Evolutionary conservation across 2,113 vertebrate species (phyloP).

Genomic region (Gulo gulo): DNA sequence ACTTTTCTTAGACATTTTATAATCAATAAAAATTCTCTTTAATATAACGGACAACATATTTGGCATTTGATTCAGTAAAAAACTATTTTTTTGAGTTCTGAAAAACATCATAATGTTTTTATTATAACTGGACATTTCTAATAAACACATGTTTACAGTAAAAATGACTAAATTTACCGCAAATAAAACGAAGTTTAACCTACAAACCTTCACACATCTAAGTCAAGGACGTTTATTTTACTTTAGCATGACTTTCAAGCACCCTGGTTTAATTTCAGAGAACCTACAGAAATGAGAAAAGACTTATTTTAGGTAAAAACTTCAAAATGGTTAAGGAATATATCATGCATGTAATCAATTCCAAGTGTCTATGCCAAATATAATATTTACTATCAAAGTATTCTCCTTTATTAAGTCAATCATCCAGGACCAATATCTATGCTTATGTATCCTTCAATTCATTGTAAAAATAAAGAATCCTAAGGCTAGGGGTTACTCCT

Average conservation of each 20-base stretch:
- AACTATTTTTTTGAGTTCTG: constrained; percentile 55
- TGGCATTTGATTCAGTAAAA: constrained; percentile 61
- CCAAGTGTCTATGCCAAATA: constrained; percentile 1
- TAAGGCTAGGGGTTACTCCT: neutral
- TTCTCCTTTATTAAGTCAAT: constrained; percentile 4
- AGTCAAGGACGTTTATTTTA: constrained; percentile 76
- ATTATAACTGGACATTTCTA: constrained; percentile 65
- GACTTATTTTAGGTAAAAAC: constrained; percentile 65
- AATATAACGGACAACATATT: constrained; percentile 57
- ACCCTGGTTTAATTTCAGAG: constrained; percentile 91
- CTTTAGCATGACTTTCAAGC: constrained; percentile 90
- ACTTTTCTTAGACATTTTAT: constrained; percentile 42
- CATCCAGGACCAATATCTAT: neutral
- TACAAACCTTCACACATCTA: constrained; percentile 62
- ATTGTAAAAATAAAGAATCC: neutral
- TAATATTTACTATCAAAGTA: neutral
- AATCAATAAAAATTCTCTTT: constrained; percentile 55
- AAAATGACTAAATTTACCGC: constrained; percentile 65
- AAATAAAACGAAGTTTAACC: constrained; percentile 58
- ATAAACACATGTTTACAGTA: constrained; percentile 68
- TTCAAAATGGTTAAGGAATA: neutral
- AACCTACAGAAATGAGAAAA: constrained; percentile 86
- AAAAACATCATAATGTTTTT: constrained; percentile 37
- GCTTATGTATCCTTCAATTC: neutral
- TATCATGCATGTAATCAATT: constrained; percentile 43